Base-by-base conservation (phyloP, 2,113 vertebrate species). In the Pavo muticus region DNA sequence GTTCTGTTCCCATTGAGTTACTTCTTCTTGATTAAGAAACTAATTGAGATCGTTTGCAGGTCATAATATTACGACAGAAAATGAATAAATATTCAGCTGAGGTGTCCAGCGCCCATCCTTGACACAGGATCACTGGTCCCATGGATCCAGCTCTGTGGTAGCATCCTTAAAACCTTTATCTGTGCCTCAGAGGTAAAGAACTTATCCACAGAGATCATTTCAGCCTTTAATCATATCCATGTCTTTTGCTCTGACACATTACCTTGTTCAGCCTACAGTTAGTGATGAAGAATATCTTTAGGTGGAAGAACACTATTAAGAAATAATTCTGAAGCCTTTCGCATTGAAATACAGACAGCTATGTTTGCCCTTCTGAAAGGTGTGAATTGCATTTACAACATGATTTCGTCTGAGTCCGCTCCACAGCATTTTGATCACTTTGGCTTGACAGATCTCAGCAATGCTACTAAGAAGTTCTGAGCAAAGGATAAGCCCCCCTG, bases 351-450 rank as follows among this genome's bases (percentile, higher is more conserved):
- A 73, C 9, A 48, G 29, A 72, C 20, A 71, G 23, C 32, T 81
- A 44, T 57, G 68, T 77, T n/a, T 68, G 60, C 40, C 40, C 30
- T 91, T 65, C 21, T 25, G 10, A 79, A 52, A 84, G 42, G 4
- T 59, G 8, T 6, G 14, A 68, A 80, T 37, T 35, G 24, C 23
- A 57, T 69, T 16, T 76, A 25, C 29, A 77, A 70, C 14, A 39
- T 0, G 0, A n/a, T 24, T 75, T 64, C 2, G 3, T 50, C 32
- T 27, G 24, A 12, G 39, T 10, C 5, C 27, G 15, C 40, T 39
- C 39, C 32, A 48, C 11, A 70, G 42, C 27, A 14, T 63, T 69
- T 64, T 69, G 30, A 67, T 40, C 27, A 74, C 13, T 29, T 21
- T 39, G 7, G 14, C 16, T 65, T n/a, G 56, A 39, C 63, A 37